A percentile compares a stretch with the other conserved stretches of the same genome.
Evolutionary conservation across 2,797 vertebrate genomes (phyloP).

Genomic region (Phoeniculus purpureus): DNA sequence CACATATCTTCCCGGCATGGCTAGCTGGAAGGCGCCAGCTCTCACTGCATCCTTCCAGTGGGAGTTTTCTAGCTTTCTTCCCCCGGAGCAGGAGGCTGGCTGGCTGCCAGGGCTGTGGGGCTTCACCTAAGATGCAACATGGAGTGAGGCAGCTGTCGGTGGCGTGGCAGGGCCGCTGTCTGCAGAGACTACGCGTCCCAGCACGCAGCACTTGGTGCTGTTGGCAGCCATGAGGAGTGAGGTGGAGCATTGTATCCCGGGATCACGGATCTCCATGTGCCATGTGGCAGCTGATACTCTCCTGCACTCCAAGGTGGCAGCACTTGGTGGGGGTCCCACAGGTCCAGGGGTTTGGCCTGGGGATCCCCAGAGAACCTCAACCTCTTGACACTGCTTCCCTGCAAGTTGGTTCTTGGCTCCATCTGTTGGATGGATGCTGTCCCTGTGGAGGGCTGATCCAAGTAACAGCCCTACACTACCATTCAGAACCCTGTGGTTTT

Average conservation of each 20-base stretch:
- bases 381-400: fast-evolving
- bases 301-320: neutral
- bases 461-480: neutral
- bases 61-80: neutral
- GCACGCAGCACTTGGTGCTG: slow-evolving; percentile 31
- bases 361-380: neutral
- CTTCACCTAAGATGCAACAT: slow-evolving; percentile 48
- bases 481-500: neutral
- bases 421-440: neutral
- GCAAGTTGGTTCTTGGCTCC: fast-evolving
- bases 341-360: fast-evolving
- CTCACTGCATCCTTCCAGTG: neutral
- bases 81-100: neutral
- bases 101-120: slow-evolving; percentile 28
- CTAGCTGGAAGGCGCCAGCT: neutral
- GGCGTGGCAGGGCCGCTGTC: neutral
- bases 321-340: neutral
- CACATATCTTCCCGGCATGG: fast-evolving
- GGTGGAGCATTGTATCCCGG: slow-evolving; percentile 53
- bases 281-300: slow-evolving; percentile 47
- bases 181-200: slow-evolving; percentile 57
- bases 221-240: neutral
- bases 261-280: slow-evolving; percentile 33
- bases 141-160: slow-evolving; percentile 27
- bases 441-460: neutral